Evolutionary conservation across 2,888 invertebrate species (phyloP).

Genomic region (Philhelius pedissequus): DNA sequence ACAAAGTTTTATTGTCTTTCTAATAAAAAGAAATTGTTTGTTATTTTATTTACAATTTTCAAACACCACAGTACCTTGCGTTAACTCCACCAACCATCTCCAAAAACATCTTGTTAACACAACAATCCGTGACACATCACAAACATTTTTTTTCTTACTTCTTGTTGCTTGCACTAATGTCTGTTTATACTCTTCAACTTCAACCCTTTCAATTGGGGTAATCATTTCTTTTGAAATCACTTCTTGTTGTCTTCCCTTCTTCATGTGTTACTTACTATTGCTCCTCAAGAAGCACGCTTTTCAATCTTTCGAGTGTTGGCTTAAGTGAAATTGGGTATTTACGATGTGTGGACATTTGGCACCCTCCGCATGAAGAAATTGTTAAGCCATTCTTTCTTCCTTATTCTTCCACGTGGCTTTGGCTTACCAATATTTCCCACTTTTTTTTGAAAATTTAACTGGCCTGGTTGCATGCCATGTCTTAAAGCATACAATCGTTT

Average conservation of each 20-base stretch:
- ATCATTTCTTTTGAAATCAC: slow-evolving; percentile 58
- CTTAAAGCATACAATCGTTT: slow-evolving; percentile 30
- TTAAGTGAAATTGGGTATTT: slow-evolving; percentile 68
- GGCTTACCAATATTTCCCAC: slow-evolving; percentile 15
- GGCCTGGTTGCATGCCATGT: slow-evolving; percentile 35
- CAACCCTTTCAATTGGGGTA: slow-evolving; percentile 76
- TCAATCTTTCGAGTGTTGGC: slow-evolving; percentile 58
- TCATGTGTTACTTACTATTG: not conserved
- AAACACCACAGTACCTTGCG: not conserved
- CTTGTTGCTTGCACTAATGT: slow-evolving; percentile 20
- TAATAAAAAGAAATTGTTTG: too few species aligned
- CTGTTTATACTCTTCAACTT: slow-evolving; percentile 72
- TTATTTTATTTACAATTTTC: not conserved
- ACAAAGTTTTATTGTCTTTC: too few species aligned
- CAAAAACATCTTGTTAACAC: slow-evolving; percentile 61
- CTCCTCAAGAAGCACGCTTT: slow-evolving; percentile 24
- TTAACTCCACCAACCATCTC: slow-evolving; percentile 19
- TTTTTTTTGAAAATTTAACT: not conserved
- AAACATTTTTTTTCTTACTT: slow-evolving; percentile 24
- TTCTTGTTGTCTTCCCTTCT: slow-evolving; percentile 30
- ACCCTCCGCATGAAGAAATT: slow-evolving; percentile 9
- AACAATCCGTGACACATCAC: slow-evolving; percentile 63
- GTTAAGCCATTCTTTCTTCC: slow-evolving; percentile 8
- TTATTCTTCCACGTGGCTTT: slow-evolving; percentile 18
- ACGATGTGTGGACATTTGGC: slow-evolving; percentile 59